phyloP scores from a whole-genome alignment of 2,113 vertebrate genomes.

The Mirounga angustirostris region DNA sequence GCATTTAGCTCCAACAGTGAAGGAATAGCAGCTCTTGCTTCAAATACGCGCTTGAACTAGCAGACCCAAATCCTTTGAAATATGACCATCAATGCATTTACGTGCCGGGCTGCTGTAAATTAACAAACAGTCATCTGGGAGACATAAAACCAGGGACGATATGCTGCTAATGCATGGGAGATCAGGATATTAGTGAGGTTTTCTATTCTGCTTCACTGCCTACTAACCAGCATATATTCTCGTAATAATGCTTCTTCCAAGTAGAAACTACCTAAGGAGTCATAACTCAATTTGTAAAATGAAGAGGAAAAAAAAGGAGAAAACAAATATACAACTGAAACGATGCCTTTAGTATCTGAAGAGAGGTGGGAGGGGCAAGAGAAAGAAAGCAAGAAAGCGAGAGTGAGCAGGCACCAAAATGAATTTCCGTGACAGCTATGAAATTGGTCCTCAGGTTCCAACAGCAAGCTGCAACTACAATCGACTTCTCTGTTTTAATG shows the following conservation, averaged over 20 bases:
- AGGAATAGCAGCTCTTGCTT: constrained; percentile 62
- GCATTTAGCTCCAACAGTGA: constrained; percentile 62
- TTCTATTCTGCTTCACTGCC: neutral
- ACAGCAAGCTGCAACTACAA: neutral
- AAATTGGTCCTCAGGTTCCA: neutral
- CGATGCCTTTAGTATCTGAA: constrained; percentile 51
- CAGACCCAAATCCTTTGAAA: constrained; percentile 58
- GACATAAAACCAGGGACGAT: constrained; percentile 28
- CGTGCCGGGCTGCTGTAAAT: neutral
- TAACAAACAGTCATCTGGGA: constrained; percentile 42
- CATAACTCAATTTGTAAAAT: constrained; percentile 51
- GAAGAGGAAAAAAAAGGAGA: neutral
- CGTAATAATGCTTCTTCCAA: constrained; percentile 46
- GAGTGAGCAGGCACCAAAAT: neutral
- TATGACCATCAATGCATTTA: constrained; percentile 38
- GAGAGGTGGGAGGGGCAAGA: neutral
- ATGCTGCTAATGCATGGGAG: constrained; percentile 28
- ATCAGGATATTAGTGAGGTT: neutral
- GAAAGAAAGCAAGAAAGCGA: neutral
- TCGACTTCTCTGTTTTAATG: neutral
- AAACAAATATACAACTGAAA: neutral
- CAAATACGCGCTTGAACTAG: constrained; percentile 49
- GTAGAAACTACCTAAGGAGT: constrained; percentile 5
- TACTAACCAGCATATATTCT: neutral
- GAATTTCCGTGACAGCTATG: neutral